These are phyloP conservation scores for Caenorhabditis sinica DNA, from an alignment of 2,888 invertebrate species.

Conservation along the genomic window DNA sequence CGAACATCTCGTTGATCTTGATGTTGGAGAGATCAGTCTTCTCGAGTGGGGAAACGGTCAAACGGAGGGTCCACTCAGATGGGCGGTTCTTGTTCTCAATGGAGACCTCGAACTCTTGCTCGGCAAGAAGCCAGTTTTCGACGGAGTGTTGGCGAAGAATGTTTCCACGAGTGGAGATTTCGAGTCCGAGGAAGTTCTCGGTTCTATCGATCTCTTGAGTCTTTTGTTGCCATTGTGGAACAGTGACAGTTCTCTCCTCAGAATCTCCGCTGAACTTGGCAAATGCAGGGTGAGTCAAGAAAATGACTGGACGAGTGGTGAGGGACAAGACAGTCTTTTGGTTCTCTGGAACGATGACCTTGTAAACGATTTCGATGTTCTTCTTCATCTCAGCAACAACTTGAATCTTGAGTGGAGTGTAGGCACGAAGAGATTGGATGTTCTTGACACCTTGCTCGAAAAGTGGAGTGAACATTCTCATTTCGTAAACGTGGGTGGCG, in stretches of 20 bases:
- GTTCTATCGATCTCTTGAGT: slow-evolving; percentile 56
- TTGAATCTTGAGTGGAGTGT: slow-evolving; percentile 76
- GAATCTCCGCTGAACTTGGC: slow-evolving; percentile 64
- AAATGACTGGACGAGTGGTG: slow-evolving; percentile 73
- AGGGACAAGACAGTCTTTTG: slow-evolving; percentile 69
- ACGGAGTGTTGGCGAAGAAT: slow-evolving; percentile 62
- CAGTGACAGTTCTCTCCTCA: slow-evolving; percentile 75
- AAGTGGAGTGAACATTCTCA: slow-evolving; percentile 74
- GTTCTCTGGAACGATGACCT: slow-evolving; percentile 64
- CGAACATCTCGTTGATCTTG: slow-evolving; percentile 66
- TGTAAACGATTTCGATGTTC: slow-evolving; percentile 57
- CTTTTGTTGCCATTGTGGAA: slow-evolving; percentile 66
- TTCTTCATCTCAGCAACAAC: slow-evolving; percentile 53
- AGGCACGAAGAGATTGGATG: slow-evolving; percentile 68
- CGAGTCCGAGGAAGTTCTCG: slow-evolving; percentile 68
- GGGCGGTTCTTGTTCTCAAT: slow-evolving; percentile 65
- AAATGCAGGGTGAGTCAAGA: slow-evolving; percentile 69
- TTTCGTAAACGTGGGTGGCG: slow-evolving; percentile 69
- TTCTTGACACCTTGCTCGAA: slow-evolving; percentile 77
- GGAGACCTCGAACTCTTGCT: slow-evolving; percentile 75
- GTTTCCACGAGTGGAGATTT: slow-evolving; percentile 69
- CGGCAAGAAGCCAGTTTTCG: slow-evolving; percentile 66
- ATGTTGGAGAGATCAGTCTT: slow-evolving; percentile 46
- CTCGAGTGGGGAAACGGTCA: slow-evolving; percentile 44
- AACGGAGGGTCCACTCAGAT: slow-evolving; percentile 55